Evolutionary conservation across 2,888 invertebrate genomes (phyloP).

Genomic region (Drosophila limbata): DNA sequence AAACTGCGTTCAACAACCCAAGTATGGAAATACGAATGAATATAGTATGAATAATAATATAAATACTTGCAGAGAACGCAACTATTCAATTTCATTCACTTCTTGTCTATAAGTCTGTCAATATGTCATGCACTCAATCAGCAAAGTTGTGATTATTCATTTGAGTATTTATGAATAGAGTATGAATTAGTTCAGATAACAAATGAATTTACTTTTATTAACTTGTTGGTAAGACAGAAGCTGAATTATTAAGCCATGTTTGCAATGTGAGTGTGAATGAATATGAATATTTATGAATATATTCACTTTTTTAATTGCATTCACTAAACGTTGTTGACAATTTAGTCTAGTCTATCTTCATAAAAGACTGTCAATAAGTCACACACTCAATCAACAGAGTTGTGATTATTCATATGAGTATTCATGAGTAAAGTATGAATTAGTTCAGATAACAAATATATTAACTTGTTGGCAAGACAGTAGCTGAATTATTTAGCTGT

Average conservation of each 20-base stretch:
- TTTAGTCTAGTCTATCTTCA: too few species aligned
- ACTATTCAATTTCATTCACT: too few species aligned
- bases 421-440: background rate
- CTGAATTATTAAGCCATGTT: background rate
- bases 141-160: background rate
- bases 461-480: background rate
- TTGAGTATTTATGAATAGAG: background rate
- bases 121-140: too few species aligned
- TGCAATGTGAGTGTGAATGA: background rate
- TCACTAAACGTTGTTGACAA: background rate
- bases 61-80: too few species aligned
- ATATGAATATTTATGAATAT: slow-evolving; percentile 5
- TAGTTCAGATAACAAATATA: background rate
- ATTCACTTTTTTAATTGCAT: slow-evolving; percentile 9
- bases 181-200: background rate
- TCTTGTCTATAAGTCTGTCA: too few species aligned
- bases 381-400: background rate
- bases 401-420: background rate
- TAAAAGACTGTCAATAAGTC: too few species aligned
- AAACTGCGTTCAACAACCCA: too few species aligned
- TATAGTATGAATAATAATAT: too few species aligned
- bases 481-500: background rate
- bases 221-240: background rate
- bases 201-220: background rate
- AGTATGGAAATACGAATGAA: too few species aligned